Conservation (phyloP, 2,797 vertebrate species). For the Spondyliosoma cantharus region DNA sequence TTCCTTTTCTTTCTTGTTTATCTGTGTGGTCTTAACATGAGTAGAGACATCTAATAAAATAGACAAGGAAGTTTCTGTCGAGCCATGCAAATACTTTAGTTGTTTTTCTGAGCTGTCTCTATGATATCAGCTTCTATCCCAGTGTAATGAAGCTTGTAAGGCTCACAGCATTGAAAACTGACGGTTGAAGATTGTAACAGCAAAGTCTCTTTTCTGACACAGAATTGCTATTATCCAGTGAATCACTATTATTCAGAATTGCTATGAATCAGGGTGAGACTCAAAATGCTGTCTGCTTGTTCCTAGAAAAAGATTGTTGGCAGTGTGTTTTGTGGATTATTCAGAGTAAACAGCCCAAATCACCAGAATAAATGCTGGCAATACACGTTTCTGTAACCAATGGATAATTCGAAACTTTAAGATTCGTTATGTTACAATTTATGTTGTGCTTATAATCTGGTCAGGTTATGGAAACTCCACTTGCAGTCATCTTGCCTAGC, state of each 20-base stretch:
- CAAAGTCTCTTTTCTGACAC: neutral
- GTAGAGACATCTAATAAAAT: neutral
- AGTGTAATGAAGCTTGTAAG: neutral
- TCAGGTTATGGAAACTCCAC: too few relatives aligned
- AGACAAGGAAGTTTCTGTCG: rapidly evolving
- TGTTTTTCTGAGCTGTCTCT: neutral
- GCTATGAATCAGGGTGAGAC: neutral
- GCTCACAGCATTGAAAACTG: neutral
- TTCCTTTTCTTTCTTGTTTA: slow-evolving; percentile 2
- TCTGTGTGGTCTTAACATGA: neutral
- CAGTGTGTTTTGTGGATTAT: neutral
- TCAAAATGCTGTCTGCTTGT: too few relatives aligned
- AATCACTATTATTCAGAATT: neutral
- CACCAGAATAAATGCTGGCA: too few relatives aligned
- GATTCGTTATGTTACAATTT: too few relatives aligned
- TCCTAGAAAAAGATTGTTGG: neutral
- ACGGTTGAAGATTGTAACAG: neutral
- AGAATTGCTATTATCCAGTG: too few relatives aligned
- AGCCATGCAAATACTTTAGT: neutral
- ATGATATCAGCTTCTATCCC: neutral
- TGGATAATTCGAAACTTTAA: too few relatives aligned
- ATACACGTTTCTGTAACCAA: too few relatives aligned
- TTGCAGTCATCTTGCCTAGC: too few relatives aligned
- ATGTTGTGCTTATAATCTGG: too few relatives aligned
- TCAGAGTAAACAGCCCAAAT: neutral